Evolutionary conservation across 1,140 invertebrate species (phyloP).

Genomic region (Orchesella cincta): DNA sequence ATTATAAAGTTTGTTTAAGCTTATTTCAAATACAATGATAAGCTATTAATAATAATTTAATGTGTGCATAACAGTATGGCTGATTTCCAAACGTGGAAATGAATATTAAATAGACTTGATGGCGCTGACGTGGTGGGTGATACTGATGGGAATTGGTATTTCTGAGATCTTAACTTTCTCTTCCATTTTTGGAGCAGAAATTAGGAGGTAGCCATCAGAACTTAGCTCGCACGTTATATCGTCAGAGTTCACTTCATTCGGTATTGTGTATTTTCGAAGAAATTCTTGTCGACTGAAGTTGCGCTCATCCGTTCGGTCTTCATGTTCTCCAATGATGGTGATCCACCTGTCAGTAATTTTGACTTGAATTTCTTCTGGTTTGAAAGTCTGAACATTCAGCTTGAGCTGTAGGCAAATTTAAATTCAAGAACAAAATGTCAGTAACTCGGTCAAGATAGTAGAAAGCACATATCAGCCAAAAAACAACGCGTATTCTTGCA

Average conservation of each 20-base stretch:
- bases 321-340: conserved; percentile 25
- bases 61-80: no score
- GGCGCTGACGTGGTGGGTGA: no score
- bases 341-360: conserved; percentile 13
- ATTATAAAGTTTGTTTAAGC: no score
- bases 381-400: conserved; percentile 31
- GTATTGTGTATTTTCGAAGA: conserved; percentile 12
- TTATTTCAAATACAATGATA: no score
- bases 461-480: no score
- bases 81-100: no score
- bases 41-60: no score
- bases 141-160: not conserved
- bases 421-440: no score
- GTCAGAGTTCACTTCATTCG: not conserved
- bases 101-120: no score
- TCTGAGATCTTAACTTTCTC: not conserved
- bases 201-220: conserved; percentile 22
- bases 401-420: conserved; percentile 13
- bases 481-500: no score
- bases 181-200: conserved; percentile 31
- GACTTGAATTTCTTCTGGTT: conserved; percentile 31
- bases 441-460: no score
- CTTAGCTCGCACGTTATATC: conserved; percentile 31
- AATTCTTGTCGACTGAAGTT: conserved; percentile 25
- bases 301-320: conserved; percentile 1